Conservation (phyloP, 2,888 invertebrate genomes). For the Drosophila anomelani region DNA sequence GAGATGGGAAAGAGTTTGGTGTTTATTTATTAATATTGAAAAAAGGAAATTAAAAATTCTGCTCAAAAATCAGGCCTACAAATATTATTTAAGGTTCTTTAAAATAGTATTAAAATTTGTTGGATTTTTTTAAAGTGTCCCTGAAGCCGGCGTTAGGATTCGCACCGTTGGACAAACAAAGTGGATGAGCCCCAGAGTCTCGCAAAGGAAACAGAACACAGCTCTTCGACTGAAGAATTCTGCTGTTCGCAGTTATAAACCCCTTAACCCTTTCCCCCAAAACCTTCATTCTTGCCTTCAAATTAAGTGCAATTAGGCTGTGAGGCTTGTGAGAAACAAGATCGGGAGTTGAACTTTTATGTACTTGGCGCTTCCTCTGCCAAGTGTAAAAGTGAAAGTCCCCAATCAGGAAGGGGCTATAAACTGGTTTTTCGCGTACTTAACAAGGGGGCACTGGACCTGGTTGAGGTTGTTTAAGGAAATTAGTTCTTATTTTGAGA, state of each 20-base stretch:
- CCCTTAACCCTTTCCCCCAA: conserved; percentile 48
- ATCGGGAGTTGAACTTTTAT: conserved; percentile 33
- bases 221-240: conserved; percentile 42
- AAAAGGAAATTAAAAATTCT: background rate
- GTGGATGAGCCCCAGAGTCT: conserved; percentile 17
- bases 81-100: background rate
- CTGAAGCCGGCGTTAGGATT: conserved; percentile 69
- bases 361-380: conserved; percentile 45
- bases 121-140: background rate
- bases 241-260: conserved; percentile 51
- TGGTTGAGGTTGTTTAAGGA: conserved; percentile 11
- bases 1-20: background rate
- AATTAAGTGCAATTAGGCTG: conserved; percentile 76
- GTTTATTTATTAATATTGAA: too few species aligned
- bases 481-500: conserved; percentile 5
- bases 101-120: background rate
- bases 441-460: conserved; percentile 7
- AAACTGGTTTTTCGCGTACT: conserved; percentile 57
- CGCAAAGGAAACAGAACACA: conserved; percentile 9
- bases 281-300: conserved; percentile 69
- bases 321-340: conserved; percentile 41
- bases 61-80: background rate
- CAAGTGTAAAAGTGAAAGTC: conserved; percentile 64
- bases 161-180: conserved; percentile 76
- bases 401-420: conserved; percentile 4